Conservation (phyloP, 2,797 vertebrate genomes). For the Alexandromys oeconomus region DNA sequence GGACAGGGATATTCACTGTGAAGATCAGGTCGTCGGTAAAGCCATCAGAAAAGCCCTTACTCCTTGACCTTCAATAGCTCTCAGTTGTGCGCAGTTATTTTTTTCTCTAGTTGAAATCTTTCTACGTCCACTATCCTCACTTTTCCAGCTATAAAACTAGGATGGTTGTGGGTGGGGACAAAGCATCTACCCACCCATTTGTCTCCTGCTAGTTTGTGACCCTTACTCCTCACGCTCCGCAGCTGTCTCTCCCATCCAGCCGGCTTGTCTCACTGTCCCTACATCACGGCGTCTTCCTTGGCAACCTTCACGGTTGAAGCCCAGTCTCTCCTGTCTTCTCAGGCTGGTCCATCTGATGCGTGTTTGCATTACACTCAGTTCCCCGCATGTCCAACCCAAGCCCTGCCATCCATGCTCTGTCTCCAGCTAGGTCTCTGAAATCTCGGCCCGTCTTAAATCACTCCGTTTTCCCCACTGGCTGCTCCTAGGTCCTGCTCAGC, state of each 20-base stretch:
- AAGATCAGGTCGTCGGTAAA: neutral
- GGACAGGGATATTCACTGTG: neutral
- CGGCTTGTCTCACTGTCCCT: rapidly evolving
- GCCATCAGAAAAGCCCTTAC: neutral
- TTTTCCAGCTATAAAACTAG: neutral
- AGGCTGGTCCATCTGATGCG: neutral
- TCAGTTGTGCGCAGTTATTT: neutral
- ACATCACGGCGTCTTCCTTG: rapidly evolving
- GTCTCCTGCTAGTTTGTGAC: neutral
- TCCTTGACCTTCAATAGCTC: neutral
- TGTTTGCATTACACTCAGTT: neutral
- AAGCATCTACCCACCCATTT: neutral
- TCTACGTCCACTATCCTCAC: neutral
- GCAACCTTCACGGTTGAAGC: neutral
- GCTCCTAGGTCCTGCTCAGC: neutral
- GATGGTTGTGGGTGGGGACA: neutral
- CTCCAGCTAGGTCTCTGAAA: neutral
- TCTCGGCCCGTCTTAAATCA: neutral
- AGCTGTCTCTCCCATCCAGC: neutral
- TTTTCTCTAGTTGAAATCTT: neutral
- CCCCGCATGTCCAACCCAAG: neutral
- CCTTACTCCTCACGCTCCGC: neutral
- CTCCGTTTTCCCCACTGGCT: neutral
- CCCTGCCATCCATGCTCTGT: neutral
- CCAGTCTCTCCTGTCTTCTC: neutral